phyloP scores from a whole-genome alignment of 1,140 invertebrate genomes.

The Drosophila kurseongensis region DNA sequence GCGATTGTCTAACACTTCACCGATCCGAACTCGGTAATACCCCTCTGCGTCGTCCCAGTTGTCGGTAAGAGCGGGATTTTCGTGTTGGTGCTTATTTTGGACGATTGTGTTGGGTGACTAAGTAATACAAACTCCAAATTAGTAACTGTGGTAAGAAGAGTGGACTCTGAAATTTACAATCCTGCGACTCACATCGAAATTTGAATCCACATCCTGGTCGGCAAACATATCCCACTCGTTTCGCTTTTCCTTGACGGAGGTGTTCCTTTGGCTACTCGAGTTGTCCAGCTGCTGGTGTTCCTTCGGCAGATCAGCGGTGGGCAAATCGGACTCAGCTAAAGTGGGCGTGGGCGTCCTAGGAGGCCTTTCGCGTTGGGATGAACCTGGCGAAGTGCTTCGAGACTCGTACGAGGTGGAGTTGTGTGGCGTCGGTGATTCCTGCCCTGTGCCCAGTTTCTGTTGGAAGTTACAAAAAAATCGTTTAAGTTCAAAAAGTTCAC shows the following conservation, averaged over 20 bases:
- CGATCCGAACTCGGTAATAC: slow-evolving; percentile 98
- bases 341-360: slow-evolving; percentile 53
- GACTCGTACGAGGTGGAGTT: slow-evolving; percentile 71
- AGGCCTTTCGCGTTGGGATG: slow-evolving; percentile 27
- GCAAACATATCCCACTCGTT: slow-evolving; percentile 95
- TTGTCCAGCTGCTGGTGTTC: slow-evolving; percentile 52
- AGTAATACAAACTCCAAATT: neutral
- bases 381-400: slow-evolving; percentile 53
- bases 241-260: slow-evolving; percentile 79
- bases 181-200: slow-evolving; percentile 91
- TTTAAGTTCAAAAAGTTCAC: neutral
- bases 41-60: slow-evolving; percentile 99
- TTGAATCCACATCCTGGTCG: slow-evolving; percentile 93
- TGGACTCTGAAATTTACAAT: slow-evolving; percentile 70
- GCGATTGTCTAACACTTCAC: slow-evolving; percentile 96
- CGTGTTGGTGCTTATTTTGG: slow-evolving; percentile 88
- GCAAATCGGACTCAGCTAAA: slow-evolving; percentile 7
- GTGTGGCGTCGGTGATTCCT: slow-evolving; percentile 53
- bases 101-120: slow-evolving; percentile 91
- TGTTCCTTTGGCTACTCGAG: slow-evolving; percentile 40
- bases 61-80: slow-evolving; percentile 97
- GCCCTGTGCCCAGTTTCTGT: slow-evolving; percentile 65
- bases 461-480: neutral
- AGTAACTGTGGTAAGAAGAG: neutral
- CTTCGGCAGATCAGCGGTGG: slow-evolving; percentile 11